These are phyloP conservation scores for Scytalopus superciliaris DNA, from an alignment of 2,113 vertebrate genomes.

Conservation along the genomic window DNA sequence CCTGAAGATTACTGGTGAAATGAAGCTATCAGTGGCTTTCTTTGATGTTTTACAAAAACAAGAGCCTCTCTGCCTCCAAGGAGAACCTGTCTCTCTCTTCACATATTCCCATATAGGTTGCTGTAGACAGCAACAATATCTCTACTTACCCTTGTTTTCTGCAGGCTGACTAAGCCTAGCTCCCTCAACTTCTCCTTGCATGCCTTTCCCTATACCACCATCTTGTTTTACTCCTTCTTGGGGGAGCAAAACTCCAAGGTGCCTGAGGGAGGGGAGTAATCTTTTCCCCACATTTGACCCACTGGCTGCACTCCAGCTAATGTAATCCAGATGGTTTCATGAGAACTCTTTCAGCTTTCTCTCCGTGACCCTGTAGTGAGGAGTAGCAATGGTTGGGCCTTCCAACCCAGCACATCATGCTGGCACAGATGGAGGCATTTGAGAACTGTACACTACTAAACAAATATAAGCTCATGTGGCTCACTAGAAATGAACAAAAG, in stretches of 20 bases:
- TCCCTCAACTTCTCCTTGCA: neutral
- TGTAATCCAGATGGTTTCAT: neutral
- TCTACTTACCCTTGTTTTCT: neutral
- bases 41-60: neutral
- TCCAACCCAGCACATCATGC: neutral
- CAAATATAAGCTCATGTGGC: neutral
- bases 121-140: neutral
- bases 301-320: neutral
- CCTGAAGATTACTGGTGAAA: neutral
- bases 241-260: neutral
- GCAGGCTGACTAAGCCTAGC: neutral
- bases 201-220: neutral
- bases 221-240: neutral
- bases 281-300: neutral
- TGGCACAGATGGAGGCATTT: neutral
- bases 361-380: neutral
- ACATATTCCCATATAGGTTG: neutral
- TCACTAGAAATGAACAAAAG: neutral
- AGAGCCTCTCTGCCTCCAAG: neutral
- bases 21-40: neutral
- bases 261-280: neutral
- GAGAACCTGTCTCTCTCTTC: neutral
- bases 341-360: neutral
- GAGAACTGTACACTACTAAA: neutral
- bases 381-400: neutral